Evolutionary conservation across 2,797 vertebrate genomes (phyloP).

Genomic region (Catostomus latipinnis): DNA sequence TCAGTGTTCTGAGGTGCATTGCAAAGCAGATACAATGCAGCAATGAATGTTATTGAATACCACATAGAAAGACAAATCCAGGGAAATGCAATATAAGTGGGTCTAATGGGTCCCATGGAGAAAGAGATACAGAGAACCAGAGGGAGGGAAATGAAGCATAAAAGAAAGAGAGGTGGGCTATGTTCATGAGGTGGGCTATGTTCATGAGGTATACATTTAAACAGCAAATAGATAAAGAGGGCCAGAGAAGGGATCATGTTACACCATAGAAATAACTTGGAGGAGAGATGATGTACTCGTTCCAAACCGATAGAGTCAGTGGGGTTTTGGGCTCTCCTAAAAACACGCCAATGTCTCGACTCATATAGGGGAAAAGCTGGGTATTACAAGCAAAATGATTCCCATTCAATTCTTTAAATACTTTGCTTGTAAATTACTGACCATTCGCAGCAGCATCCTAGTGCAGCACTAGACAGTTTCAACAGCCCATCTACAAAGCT

Average conservation of each 20-base stretch:
- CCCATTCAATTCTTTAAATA: conserved; percentile 10
- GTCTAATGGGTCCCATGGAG: conserved; percentile 69
- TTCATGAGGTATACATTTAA: conserved; percentile 77
- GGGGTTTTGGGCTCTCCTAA: conserved; percentile 51
- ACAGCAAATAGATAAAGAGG: conserved; percentile 70
- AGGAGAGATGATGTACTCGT: conserved; percentile 74
- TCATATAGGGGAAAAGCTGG: conserved; percentile 14
- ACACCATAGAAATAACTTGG: conserved; percentile 84
- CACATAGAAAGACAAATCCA: background rate
- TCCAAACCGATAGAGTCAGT: conserved; percentile 77
- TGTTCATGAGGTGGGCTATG: conserved; percentile 59
- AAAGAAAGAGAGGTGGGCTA: conserved; percentile 65
- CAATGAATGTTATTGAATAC: too few species aligned
- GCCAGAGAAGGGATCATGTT: conserved; percentile 70
- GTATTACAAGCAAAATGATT: conserved; percentile 13
- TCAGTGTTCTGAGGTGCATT: too few species aligned
- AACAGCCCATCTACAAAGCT: background rate
- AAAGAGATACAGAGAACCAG: background rate
- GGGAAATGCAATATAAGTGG: conserved; percentile 1
- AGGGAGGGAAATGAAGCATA: conserved; percentile 4
- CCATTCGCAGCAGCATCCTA: background rate
- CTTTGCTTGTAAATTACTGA: background rate
- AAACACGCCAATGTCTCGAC: conserved; percentile 53
- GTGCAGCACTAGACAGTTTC: background rate
- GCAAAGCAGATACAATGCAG: too few species aligned